Conservation (phyloP, 2,888 invertebrate genomes). For the Exocentrus adspersus region DNA sequence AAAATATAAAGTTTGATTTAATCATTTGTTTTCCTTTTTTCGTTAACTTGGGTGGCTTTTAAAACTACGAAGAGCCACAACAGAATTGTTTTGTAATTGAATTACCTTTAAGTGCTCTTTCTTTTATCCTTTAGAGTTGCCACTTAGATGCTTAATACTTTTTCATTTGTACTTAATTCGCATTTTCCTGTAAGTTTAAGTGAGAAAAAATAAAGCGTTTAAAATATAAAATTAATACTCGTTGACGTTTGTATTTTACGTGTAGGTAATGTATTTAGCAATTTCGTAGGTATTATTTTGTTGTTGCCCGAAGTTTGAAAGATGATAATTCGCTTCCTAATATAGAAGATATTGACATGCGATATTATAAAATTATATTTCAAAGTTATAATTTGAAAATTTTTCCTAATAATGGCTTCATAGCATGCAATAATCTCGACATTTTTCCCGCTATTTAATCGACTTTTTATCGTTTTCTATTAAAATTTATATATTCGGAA, state of each 20-base stretch:
- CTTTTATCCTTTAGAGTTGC: slow-evolving; percentile 54
- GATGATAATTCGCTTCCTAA: slow-evolving; percentile 54
- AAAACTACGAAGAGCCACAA: slow-evolving; percentile 50
- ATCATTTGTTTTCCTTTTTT: slow-evolving; percentile 34
- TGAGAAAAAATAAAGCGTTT: slow-evolving; percentile 37
- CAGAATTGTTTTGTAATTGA: slow-evolving; percentile 55
- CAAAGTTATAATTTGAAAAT: slow-evolving; percentile 60
- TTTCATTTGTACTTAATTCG: slow-evolving; percentile 51
- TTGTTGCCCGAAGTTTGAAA: slow-evolving; percentile 31
- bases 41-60: slow-evolving; percentile 50
- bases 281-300: no score
- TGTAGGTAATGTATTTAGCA: slow-evolving; percentile 29
- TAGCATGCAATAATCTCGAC: slow-evolving; percentile 54
- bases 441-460: slow-evolving; percentile 47
- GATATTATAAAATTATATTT: slow-evolving; percentile 59
- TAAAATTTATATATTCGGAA: slow-evolving; percentile 43
- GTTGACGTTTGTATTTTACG: slow-evolving; percentile 21
- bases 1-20: no score
- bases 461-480: slow-evolving; percentile 41
- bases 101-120: slow-evolving; percentile 57
- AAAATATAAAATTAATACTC: slow-evolving; percentile 24
- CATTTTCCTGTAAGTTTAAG: slow-evolving; percentile 46
- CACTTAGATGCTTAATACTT: slow-evolving; percentile 52
- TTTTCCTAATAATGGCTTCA: slow-evolving; percentile 56
- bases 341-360: slow-evolving; percentile 60